These are phyloP conservation scores for Thermophis baileyi DNA, from an alignment of 2,113 vertebrate genomes.

Conservation along the genomic window DNA sequence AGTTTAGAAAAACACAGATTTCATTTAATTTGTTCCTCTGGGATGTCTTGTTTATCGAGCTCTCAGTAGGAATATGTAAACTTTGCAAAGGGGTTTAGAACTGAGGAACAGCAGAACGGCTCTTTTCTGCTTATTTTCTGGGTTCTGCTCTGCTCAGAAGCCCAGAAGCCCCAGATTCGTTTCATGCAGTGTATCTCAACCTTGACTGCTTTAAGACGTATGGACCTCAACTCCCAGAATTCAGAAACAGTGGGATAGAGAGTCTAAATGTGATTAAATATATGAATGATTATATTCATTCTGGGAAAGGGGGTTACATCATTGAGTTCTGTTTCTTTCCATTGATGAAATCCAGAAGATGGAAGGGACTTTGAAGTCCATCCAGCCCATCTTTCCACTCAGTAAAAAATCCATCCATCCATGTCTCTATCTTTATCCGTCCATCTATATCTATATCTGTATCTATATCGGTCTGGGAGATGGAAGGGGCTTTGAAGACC, in stretches of 20 bases:
- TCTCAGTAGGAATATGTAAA: neutral
- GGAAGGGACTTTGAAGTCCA: neutral
- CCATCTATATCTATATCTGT: neutral
- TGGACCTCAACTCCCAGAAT: neutral
- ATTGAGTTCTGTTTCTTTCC: neutral
- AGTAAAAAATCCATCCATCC: neutral
- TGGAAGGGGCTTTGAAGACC: neutral
- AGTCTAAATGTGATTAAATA: neutral
- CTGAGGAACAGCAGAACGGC: fast-evolving
- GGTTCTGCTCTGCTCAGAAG: neutral
- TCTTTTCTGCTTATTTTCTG: neutral
- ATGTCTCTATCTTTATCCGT: neutral
- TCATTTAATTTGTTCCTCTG: neutral
- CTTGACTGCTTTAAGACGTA: neutral
- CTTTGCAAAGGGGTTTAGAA: neutral
- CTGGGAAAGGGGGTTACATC: neutral
- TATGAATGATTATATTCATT: neutral
- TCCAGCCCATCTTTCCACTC: neutral
- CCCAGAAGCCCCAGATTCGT: neutral
- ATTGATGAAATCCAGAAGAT: neutral
- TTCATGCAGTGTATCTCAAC: neutral
- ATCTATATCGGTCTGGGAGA: neutral
- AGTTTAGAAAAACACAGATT: neutral
- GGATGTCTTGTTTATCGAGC: neutral
- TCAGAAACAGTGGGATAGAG: neutral